Conservation (phyloP, 2,113 vertebrate species). For the Zosterops hypoxanthus region DNA sequence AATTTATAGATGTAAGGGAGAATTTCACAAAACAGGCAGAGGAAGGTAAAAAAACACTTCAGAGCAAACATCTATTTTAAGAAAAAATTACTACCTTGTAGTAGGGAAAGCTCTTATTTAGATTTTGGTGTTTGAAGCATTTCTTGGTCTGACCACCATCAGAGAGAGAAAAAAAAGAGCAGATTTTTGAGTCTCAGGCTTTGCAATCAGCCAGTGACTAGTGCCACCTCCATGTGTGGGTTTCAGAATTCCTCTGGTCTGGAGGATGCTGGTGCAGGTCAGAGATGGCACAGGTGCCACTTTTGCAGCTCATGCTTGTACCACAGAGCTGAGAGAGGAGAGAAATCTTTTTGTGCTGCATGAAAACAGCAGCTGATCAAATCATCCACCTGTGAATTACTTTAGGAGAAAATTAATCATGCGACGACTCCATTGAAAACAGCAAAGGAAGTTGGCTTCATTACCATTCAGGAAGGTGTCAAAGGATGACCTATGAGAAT, state of each 20-base stretch:
- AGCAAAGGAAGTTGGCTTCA: neutral
- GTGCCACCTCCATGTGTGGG: neutral
- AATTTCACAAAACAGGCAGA: neutral
- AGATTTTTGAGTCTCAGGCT: neutral
- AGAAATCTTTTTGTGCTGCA: neutral
- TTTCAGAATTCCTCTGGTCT: neutral
- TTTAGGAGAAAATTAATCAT: neutral
- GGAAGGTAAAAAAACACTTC: neutral
- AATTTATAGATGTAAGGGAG: neutral
- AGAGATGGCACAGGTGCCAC: neutral
- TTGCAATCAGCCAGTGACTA: neutral
- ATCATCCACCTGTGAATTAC: neutral
- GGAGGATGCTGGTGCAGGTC: neutral
- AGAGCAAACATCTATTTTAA: neutral
- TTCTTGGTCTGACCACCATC: neutral
- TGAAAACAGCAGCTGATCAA: neutral
- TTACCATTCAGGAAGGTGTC: neutral
- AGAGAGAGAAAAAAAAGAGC: too few relatives aligned
- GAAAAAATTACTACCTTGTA: neutral
- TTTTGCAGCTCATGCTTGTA: neutral
- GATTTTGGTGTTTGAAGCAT: neutral
- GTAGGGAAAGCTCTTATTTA: neutral
- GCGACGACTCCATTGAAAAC: neutral
- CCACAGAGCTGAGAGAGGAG: neutral
- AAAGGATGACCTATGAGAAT: neutral